These are phyloP conservation scores for Andrena hattorfiana DNA, from an alignment of 2,888 invertebrate genomes.

Conservation along the genomic window DNA sequence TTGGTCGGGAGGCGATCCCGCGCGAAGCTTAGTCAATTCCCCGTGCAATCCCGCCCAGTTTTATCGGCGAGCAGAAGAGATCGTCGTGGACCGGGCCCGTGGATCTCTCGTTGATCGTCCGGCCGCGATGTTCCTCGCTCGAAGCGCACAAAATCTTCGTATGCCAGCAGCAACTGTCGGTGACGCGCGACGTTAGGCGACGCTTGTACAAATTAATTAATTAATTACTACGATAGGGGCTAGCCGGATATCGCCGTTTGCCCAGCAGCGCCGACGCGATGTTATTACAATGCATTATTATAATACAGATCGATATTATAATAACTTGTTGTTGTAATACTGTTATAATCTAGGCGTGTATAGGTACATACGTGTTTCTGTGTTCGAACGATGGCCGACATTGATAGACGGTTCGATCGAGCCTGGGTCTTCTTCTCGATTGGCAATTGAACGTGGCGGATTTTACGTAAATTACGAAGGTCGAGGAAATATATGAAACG, in stretches of 20 bases:
- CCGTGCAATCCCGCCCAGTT: slow-evolving; percentile 39
- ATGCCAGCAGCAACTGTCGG: neutral
- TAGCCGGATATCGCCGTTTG: too few relatives aligned
- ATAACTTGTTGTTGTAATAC: neutral
- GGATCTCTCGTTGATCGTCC: neutral
- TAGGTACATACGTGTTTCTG: neutral
- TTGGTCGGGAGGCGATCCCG: slow-evolving; percentile 37
- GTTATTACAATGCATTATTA: neutral
- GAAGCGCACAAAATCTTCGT: slow-evolving; percentile 12
- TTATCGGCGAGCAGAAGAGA: slow-evolving; percentile 17
- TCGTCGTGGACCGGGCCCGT: slow-evolving; percentile 16
- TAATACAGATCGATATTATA: neutral
- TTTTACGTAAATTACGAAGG: too few relatives aligned
- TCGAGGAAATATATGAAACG: too few relatives aligned
- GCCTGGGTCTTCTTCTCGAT: neutral
- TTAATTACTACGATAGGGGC: too few relatives aligned
- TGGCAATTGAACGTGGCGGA: neutral
- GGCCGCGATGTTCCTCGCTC: neutral
- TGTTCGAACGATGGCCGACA: neutral
- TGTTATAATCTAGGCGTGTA: neutral
- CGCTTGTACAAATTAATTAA: neutral
- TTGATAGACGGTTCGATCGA: neutral
- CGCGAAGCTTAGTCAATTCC: slow-evolving; percentile 50
- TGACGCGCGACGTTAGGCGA: neutral
- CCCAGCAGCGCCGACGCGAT: neutral